Percentiles rank a stretch among this genome's conserved stretches.
phyloP scores from a whole-genome alignment of 2,113 vertebrate species.

The Pao palembangensis region DNA sequence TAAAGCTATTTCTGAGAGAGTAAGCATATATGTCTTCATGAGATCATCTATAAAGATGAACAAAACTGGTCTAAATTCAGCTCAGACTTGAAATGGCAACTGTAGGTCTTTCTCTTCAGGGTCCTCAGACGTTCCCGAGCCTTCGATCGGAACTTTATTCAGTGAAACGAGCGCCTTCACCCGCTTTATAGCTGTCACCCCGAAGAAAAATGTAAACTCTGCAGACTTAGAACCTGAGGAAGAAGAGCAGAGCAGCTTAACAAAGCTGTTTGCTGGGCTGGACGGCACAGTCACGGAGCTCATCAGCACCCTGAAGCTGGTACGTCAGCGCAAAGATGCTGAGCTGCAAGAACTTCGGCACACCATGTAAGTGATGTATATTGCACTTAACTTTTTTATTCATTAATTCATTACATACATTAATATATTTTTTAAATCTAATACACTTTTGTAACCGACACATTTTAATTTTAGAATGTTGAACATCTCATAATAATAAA shows the following conservation, averaged over 20 bases:
- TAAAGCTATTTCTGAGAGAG: too few species aligned
- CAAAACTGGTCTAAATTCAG: too few species aligned
- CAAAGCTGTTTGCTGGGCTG: conserved; percentile 54
- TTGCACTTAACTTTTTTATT: not conserved
- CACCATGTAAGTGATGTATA: conserved; percentile 51
- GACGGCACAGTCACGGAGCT: conserved; percentile 60
- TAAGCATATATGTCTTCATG: too few species aligned
- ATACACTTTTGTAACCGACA: too few species aligned
- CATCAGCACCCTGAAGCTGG: conserved; percentile 22
- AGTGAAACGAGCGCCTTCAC: conserved; percentile 67
- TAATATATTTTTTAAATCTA: too few species aligned
- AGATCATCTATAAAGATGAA: too few species aligned
- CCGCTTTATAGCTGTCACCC: conserved; percentile 39
- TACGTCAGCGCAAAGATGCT: conserved; percentile 50
- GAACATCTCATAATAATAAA: too few species aligned
- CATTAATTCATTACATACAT: not conserved
- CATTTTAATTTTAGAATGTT: too few species aligned
- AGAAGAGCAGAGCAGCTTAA: conserved; percentile 34
- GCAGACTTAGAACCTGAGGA: conserved; percentile 16
- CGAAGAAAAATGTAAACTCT: conserved; percentile 15
- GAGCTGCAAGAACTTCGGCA: conserved; percentile 49
- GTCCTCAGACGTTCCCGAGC: conserved; percentile 33
- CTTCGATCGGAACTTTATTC: conserved; percentile 43
- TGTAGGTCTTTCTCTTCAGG: not conserved
- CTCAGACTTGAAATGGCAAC: too few species aligned